phyloP scores from a whole-genome alignment of 30 jellyfish, hydroid and myxozoan species.

The Pelagia noctiluca region DNA sequence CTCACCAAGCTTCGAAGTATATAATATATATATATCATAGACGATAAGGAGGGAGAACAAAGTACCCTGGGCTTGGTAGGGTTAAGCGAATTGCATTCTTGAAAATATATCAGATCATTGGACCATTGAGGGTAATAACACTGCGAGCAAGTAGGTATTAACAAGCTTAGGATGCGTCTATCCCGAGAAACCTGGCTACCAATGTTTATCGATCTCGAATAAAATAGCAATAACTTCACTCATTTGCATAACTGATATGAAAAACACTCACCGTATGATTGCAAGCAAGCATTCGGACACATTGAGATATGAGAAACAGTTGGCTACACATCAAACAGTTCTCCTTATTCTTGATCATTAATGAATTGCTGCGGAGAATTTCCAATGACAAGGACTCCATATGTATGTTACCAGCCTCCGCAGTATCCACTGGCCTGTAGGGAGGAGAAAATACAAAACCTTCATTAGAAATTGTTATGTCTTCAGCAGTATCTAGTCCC shows the following conservation, averaged over 20 bases:
- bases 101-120: neutral
- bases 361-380: slow-evolving; percentile 18
- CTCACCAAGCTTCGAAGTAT: neutral
- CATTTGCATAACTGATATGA: neutral
- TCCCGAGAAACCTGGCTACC: too few relatives aligned
- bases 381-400: neutral
- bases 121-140: neutral
- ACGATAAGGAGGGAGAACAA: too few relatives aligned
- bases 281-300: slow-evolving; percentile 57
- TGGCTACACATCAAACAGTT: slow-evolving; percentile 45
- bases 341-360: slow-evolving; percentile 2
- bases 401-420: neutral
- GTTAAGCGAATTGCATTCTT: neutral
- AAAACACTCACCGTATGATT: slow-evolving; percentile 43
- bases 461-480: neutral
- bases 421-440: neutral
- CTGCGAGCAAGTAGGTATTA: neutral
- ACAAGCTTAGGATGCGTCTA: too few relatives aligned
- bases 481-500: neutral
- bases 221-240: neutral
- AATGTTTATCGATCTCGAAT: neutral
- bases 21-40: too few relatives aligned
- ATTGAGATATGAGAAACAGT: slow-evolving; percentile 25
- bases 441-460: neutral
- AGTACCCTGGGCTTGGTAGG: too few relatives aligned